Conservation (phyloP, 92 coral and sea anemone species). For the Ricordea florida region DNA sequence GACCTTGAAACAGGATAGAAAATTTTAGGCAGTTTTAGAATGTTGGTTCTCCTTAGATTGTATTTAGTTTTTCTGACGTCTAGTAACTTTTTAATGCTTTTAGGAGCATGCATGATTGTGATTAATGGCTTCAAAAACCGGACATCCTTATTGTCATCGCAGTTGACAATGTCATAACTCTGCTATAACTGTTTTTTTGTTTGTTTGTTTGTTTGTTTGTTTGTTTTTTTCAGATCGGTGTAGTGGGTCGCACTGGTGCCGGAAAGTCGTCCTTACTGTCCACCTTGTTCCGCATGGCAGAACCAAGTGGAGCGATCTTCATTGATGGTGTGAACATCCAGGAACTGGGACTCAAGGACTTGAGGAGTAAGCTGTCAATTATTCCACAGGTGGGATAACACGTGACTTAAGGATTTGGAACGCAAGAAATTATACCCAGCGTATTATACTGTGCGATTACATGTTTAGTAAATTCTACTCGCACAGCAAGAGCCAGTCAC, state of each 20-base stretch:
- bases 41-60: too few species aligned
- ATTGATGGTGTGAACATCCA: constrained; percentile 84
- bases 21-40: too few species aligned
- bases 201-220: too few species aligned
- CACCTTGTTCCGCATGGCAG: constrained; percentile 92
- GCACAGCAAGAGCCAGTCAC: too few species aligned
- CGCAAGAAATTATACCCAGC: too few species aligned
- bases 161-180: too few species aligned
- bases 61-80: too few species aligned
- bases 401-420: background rate
- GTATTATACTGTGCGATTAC: background rate
- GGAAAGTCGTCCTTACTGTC: constrained; percentile 94
- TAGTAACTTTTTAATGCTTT: too few species aligned
- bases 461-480: background rate
- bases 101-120: too few species aligned
- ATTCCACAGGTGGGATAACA: constrained; percentile 88
- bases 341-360: constrained; percentile 82
- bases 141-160: too few species aligned
- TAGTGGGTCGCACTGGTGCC: constrained; percentile 96
- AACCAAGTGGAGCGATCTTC: constrained; percentile 76
- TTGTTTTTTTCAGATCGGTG: constrained; percentile 82
- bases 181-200: background rate
- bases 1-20: too few species aligned
- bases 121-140: too few species aligned
- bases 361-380: constrained; percentile 89